phyloP scores from a whole-genome alignment of 2,888 invertebrate species.

The Pachydiplax longipennis region DNA sequence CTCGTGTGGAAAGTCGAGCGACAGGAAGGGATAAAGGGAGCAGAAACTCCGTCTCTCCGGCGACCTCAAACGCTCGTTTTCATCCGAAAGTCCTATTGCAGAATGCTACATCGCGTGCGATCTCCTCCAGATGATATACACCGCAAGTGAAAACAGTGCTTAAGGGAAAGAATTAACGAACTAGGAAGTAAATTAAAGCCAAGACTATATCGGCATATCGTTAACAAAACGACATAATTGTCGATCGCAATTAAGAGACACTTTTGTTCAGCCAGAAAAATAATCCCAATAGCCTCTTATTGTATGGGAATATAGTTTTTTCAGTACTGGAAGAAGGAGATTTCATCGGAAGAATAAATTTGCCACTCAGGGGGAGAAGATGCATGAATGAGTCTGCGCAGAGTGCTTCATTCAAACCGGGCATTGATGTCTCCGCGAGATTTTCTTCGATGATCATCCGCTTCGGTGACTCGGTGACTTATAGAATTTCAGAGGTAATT shows the following conservation, averaged over 20 bases:
- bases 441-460: no score
- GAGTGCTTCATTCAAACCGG: not conserved
- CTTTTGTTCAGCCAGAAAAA: not conserved
- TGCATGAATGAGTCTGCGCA: not conserved
- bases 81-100: not conserved
- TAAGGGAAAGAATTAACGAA: no score
- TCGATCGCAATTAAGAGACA: not conserved
- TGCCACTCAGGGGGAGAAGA: not conserved
- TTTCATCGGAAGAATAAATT: no score
- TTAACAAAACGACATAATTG: not conserved
- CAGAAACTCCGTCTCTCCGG: not conserved
- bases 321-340: no score
- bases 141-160: not conserved
- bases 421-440: slow-evolving; percentile 25
- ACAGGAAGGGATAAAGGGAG: not conserved
- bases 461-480: no score
- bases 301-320: no score
- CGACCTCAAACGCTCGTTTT: not conserved
- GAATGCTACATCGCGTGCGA: not conserved
- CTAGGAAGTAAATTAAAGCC: not conserved
- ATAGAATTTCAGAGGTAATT: no score
- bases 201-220: not conserved
- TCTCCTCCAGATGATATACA: not conserved
- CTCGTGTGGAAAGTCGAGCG: not conserved
- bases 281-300: no score